Evolutionary conservation across 2,888 invertebrate genomes (phyloP), one percentile per base, ranked within the genome.

Genomic region (Caenorhabditis virilis): DNA sequence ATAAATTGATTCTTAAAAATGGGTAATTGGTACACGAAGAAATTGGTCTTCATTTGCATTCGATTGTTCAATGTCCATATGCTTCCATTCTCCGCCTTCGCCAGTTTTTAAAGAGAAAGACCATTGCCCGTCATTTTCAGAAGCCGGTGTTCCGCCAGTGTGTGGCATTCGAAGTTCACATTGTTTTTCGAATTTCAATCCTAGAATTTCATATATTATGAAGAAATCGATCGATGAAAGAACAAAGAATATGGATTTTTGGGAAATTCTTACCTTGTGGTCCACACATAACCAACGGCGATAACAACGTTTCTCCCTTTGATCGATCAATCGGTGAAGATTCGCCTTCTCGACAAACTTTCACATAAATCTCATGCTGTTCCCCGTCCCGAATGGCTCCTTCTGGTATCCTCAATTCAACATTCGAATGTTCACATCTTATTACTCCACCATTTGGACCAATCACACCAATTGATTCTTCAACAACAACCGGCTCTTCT

Each of bases 211-310:
- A 42, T 39, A 39, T 16, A n/a, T n/a, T n/a, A n/a, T n/a, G n/a
- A n/a, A n/a, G n/a, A n/a, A n/a, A n/a, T n/a, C n/a, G n/a, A n/a
- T n/a, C n/a, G n/a, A n/a, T 39, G 18, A 39, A 39, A 39, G 15
- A 42, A 23, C 7, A 42, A 42, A 15, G 4, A 36, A 36, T 36
- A 4, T 9, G 6, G 7, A 11, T 42, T 42, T 42, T 42, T 42
- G 11, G 11, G 4, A 22, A 18, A 47, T 23, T 16, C 38, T 16
- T 9, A 70, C 69, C 88, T 86, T 92, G 92, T 23, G 95, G 95
- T 65, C 95, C 94, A 87, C 94, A 95, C 91, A 94, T 93, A 82
- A 95, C 93, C 81, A 94, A 88, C 62, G 94, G 94, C 80, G 92
- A 92, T 79, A 94, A 88, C 88, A 94, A 89, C 69, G 92, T 91